A percentile compares a stretch with the other conserved stretches of the same genome.
Conservation (phyloP, 2,888 invertebrate species). For the Furcula furcula region DNA sequence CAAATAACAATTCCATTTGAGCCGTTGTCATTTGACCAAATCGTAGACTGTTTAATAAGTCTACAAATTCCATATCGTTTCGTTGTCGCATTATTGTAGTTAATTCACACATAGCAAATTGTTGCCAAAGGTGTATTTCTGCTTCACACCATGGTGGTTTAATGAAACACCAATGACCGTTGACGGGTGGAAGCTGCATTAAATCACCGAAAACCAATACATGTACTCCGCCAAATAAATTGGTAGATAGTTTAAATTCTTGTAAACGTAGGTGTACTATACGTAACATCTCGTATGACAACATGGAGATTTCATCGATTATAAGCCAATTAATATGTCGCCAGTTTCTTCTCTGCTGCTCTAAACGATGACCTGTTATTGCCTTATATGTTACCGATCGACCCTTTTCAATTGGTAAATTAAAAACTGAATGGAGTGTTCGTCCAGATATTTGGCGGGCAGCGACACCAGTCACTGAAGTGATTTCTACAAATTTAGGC, state of each 20-base stretch:
- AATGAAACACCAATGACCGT: conserved; percentile 5
- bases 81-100: conserved; percentile 40
- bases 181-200: conserved; percentile 6
- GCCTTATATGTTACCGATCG: background rate
- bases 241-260: conserved; percentile 3
- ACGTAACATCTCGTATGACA: conserved; percentile 4
- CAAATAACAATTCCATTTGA: conserved; percentile 19
- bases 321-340: conserved; percentile 5
- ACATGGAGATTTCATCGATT: conserved; percentile 8
- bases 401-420: conserved; percentile 1
- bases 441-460: conserved; percentile 5
- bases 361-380: background rate
- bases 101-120: conserved; percentile 34
- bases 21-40: conserved; percentile 26
- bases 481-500: conserved; percentile 25
- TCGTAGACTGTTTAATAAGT: conserved; percentile 29
- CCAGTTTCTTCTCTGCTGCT: background rate
- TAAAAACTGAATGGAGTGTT: conserved; percentile 3
- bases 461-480: conserved; percentile 8
- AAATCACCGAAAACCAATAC: conserved; percentile 3
- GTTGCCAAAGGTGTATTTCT: conserved; percentile 21
- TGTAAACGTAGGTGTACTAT: conserved; percentile 4
- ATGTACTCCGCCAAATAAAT: conserved; percentile 2
- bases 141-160: conserved; percentile 5
- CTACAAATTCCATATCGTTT: conserved; percentile 29